phyloP scores from a whole-genome alignment of 2,797 vertebrate species.

The Orientallactaga sibirica region DNA sequence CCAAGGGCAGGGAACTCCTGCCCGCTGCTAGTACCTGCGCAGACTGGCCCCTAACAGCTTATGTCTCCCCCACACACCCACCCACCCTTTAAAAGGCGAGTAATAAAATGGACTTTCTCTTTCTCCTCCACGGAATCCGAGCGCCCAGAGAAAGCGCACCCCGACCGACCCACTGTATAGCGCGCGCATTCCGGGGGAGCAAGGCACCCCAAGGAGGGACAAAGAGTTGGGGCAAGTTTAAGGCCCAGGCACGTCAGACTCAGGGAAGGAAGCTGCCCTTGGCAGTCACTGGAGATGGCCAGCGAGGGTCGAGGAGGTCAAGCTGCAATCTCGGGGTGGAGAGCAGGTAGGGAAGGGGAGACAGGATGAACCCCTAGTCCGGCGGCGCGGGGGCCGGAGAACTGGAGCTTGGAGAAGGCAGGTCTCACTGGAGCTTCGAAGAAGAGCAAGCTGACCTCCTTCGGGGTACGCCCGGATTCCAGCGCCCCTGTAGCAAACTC shows the following conservation, averaged over 20 bases:
- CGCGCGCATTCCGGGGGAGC: not conserved
- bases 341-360: not conserved
- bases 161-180: not conserved
- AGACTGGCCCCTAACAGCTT: not conserved
- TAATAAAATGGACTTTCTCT: not conserved
- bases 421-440: not conserved
- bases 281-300: slow-evolving; percentile 5
- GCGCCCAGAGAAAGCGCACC: not conserved
- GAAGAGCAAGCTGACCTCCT: slow-evolving; percentile 21
- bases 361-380: not conserved
- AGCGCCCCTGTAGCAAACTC: not conserved
- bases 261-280: not conserved
- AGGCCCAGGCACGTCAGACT: not conserved
- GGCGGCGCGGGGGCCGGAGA: not conserved
- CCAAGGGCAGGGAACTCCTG: not conserved
- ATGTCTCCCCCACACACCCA: not conserved
- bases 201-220: not conserved
- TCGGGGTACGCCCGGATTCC: not conserved
- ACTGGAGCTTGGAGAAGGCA: not conserved
- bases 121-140: not conserved
- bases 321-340: not conserved
- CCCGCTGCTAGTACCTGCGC: not conserved
- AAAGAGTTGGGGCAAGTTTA: slow-evolving; percentile 72
- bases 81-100: not conserved
- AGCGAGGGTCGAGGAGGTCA: not conserved